Evolutionary conservation across 2,113 vertebrate species (phyloP), one percentile per base, ranked within the genome.

Genomic region (Alosa alosa): DNA sequence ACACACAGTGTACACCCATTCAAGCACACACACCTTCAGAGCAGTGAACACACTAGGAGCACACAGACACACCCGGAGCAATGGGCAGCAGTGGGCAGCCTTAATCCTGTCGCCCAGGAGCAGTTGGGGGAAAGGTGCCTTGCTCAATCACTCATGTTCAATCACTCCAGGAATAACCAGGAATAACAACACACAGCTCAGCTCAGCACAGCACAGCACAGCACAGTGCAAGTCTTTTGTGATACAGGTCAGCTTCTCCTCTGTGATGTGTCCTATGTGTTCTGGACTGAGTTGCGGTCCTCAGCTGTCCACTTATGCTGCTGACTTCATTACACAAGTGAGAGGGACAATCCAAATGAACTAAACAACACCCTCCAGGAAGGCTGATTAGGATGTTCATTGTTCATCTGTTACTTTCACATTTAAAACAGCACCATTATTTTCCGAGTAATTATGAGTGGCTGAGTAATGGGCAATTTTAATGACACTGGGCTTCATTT

Each of bases 331-430:
- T 91, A 92, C 92, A 90, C 90, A 92, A 93, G 92, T 91, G 86
- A 90, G 86, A 90, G 88, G 89, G 90, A 86, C 87, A 81, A 90
- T 92, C 81, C 90, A 88, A 92, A 92, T 90, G 36, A 93, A 91
- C 88, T 90, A 90, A 91, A 90, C 88, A 85, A 91, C 91, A 90
- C 91, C 89, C 91, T 92, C 89, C 87, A 86, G 75, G 90, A 92
- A 91, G 91, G 90, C 87, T 94, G 91, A 94, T 93, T 94, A 89
- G 91, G 83, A 91, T 91, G 92, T 93, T 91, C 91, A 93, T 93
- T 94, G 92, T 88, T 87, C 90, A 86, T 90, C 85, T 89, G 88
- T 44, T 84, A 87, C 90, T 87, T 89, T 91, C 85, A 91, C 90
- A 93, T 93, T 91, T 91, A 89, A 90, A 90, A 87, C 72, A 83